phyloP scores from a whole-genome alignment of 2,113 vertebrate genomes.

The Apeltes quadracus region DNA sequence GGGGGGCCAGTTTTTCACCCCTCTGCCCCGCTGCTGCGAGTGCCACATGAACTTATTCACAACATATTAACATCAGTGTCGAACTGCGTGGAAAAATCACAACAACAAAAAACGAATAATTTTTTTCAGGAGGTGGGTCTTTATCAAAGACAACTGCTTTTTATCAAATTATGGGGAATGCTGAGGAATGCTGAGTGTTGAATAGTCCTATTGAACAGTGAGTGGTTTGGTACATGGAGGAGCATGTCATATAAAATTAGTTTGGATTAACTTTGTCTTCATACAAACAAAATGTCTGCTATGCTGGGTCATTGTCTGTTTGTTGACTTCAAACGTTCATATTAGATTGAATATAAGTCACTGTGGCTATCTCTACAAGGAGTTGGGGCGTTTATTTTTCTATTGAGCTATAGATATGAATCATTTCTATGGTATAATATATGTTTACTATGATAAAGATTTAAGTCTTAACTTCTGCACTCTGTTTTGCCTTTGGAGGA shows the following conservation, averaged over 20 bases:
- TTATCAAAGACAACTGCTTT: background rate
- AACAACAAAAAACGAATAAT: no score
- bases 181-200: background rate
- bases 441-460: background rate
- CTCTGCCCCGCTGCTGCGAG: no score
- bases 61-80: no score
- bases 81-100: no score
- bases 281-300: background rate
- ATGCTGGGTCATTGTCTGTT: background rate
- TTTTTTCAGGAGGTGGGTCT: no score
- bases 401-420: background rate
- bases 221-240: background rate
- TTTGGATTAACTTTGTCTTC: background rate
- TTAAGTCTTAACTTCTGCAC: background rate
- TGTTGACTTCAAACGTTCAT: background rate
- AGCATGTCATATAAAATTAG: background rate
- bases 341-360: background rate
- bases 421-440: background rate
- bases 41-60: no score
- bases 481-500: background rate
- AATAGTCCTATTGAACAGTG: background rate
- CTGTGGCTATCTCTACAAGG: background rate
- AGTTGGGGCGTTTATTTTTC: background rate
- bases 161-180: background rate
- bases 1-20: no score